Percentiles rank a stretch among this genome's conserved stretches.
phyloP scores from a whole-genome alignment of 2,888 invertebrate species.

The Pyralis farinalis region DNA sequence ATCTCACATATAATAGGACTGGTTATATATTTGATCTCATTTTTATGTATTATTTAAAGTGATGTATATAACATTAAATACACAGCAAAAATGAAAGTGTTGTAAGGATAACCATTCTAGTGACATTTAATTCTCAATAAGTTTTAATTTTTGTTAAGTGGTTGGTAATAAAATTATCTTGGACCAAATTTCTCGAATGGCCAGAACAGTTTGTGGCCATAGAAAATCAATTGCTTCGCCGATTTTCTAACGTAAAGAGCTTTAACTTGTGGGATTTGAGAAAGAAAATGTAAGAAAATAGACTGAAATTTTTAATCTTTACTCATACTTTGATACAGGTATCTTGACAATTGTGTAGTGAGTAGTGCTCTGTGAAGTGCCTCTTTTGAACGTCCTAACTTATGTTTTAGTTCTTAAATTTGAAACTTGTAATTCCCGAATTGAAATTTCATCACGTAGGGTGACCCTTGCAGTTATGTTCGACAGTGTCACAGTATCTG shows the following conservation, averaged over 20 bases:
- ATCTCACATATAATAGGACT: constrained; percentile 43
- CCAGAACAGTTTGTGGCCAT: constrained; percentile 43
- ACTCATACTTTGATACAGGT: constrained; percentile 73
- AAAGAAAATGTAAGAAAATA: constrained; percentile 60
- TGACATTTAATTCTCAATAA: constrained; percentile 32
- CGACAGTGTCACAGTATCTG: constrained; percentile 50
- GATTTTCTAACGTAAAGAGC: constrained; percentile 63
- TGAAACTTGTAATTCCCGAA: not conserved
- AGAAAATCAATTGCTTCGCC: constrained; percentile 47
- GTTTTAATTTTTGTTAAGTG: constrained; percentile 20
- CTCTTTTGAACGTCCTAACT: constrained; percentile 30
- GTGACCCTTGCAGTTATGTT: not conserved
- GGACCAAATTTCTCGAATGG: constrained; percentile 61
- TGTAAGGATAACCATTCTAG: constrained; percentile 27
- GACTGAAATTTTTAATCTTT: constrained; percentile 72
- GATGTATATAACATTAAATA: constrained; percentile 51
- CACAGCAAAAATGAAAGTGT: constrained; percentile 40
- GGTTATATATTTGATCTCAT: constrained; percentile 72
- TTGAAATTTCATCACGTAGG: not conserved
- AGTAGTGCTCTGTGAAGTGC: constrained; percentile 46
- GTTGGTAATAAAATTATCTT: constrained; percentile 32
- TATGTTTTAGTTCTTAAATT: constrained; percentile 2
- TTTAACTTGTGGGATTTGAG: constrained; percentile 70
- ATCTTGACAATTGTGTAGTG: constrained; percentile 55
- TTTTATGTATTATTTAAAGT: constrained; percentile 60